Evolutionary conservation across 2,113 vertebrate species (phyloP).

Genomic region (Corythoichthys haematopterus): DNA sequence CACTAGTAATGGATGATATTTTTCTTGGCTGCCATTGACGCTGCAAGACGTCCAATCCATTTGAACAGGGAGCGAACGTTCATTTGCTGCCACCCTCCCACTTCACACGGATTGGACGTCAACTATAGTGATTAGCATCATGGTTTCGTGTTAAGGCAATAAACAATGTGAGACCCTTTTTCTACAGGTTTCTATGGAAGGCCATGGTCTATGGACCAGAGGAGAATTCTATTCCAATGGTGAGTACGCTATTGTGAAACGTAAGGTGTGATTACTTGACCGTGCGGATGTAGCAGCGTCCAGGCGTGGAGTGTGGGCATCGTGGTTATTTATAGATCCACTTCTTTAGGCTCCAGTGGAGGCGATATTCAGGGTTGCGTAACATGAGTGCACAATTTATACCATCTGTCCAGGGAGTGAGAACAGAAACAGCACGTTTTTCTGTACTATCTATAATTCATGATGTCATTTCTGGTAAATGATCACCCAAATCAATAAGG

Average conservation of each 20-base stretch:
- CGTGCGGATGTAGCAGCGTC: slow-evolving; percentile 14
- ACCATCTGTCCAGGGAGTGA: slow-evolving; percentile 67
- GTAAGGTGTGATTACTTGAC: no score
- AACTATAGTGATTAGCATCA: no score
- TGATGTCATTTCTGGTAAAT: slow-evolving; percentile 46
- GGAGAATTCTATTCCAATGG: slow-evolving; percentile 83
- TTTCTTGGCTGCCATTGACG: no score
- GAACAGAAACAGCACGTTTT: slow-evolving; percentile 24
- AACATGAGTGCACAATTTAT: slow-evolving; percentile 19
- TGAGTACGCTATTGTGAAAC: slow-evolving; percentile 50
- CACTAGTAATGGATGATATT: no score
- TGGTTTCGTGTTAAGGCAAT: no score
- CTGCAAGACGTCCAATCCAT: no score
- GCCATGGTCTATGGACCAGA: slow-evolving; percentile 85
- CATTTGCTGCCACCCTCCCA: no score
- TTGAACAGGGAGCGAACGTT: no score
- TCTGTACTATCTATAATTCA: slow-evolving; percentile 55
- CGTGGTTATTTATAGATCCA: slow-evolving; percentile 37
- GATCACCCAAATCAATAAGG: slow-evolving; percentile 24
- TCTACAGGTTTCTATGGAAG: slow-evolving; percentile 81
- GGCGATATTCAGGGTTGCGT: slow-evolving; percentile 23
- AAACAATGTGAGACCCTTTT: background rate
- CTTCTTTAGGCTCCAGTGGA: slow-evolving; percentile 28
- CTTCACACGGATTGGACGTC: no score
- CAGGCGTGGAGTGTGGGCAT: slow-evolving; percentile 43